phyloP scores from a whole-genome alignment of 2,888 invertebrate species.

The Scaptomyza cyrtandrae region DNA sequence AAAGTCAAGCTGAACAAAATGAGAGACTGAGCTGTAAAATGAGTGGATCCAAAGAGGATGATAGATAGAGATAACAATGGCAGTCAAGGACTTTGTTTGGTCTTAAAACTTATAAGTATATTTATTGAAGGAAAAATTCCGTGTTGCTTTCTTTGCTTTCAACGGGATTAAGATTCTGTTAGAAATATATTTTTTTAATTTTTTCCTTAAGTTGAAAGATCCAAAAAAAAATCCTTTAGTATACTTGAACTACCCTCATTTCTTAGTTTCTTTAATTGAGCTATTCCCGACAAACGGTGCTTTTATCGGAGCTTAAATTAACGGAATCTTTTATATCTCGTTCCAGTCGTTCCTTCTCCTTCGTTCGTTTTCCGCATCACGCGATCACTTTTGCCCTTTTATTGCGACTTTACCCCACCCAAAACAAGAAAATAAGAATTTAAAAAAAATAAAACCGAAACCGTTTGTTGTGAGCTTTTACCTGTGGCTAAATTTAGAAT shows the following conservation, averaged over 20 bases:
- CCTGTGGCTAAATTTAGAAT: slow-evolving; percentile 75
- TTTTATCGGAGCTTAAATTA: slow-evolving; percentile 24
- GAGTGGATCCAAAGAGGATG: slow-evolving; percentile 26
- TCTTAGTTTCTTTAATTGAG: slow-evolving; percentile 4
- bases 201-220: neutral
- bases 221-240: neutral
- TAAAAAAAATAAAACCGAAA: slow-evolving; percentile 42
- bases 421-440: slow-evolving; percentile 22
- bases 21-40: slow-evolving; percentile 42
- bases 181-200: neutral
- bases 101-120: no score
- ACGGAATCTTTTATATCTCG: slow-evolving; percentile 27
- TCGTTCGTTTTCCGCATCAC: slow-evolving; percentile 55
- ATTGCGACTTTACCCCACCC: slow-evolving; percentile 50
- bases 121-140: neutral
- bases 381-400: slow-evolving; percentile 65
- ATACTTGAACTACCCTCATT: slow-evolving; percentile 5
- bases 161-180: neutral
- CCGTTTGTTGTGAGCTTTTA: slow-evolving; percentile 69
- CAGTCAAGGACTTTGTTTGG: neutral
- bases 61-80: slow-evolving; percentile 3
- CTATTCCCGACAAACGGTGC: slow-evolving; percentile 5
- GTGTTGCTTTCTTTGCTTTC: neutral
- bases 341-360: neutral
- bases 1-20: slow-evolving; percentile 63